phyloP scores from a whole-genome alignment of 2,113 vertebrate genomes.

The Accipiter cooperii region DNA sequence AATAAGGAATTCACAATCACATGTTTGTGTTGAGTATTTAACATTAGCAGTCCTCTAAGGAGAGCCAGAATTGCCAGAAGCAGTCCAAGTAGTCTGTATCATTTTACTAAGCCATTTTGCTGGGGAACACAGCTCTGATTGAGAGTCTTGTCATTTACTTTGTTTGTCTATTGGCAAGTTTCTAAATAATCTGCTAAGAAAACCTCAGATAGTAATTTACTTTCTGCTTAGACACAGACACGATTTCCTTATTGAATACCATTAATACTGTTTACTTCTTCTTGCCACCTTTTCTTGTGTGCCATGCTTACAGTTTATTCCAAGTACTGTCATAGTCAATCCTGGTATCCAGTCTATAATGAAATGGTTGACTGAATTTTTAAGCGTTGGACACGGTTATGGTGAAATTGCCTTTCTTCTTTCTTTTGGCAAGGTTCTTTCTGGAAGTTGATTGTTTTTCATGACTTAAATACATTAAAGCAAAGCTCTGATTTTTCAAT shows the following conservation, averaged over 20 bases:
- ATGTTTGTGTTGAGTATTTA: neutral
- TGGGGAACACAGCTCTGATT: constrained; percentile 9
- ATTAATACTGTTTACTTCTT: constrained; percentile 28
- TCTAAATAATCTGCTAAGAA: constrained; percentile 36
- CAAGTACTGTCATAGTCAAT: neutral
- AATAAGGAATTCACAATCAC: neutral
- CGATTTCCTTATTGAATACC: constrained; percentile 20
- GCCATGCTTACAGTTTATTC: neutral
- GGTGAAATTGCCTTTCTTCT: neutral
- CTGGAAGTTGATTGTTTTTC: neutral
- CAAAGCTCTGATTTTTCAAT: neutral
- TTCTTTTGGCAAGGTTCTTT: neutral
- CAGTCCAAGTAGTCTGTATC: neutral
- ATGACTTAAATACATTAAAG: neutral
- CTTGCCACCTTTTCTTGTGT: neutral
- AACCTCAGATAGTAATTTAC: constrained; percentile 26
- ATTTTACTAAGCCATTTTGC: constrained; percentile 18
- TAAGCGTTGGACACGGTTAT: neutral
- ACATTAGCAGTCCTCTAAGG: neutral
- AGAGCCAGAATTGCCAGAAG: neutral
- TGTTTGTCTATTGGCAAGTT: constrained; percentile 52
- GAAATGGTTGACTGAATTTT: neutral
- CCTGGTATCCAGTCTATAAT: neutral
- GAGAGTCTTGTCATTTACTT: constrained; percentile 31
- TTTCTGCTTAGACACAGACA: constrained; percentile 38